Base-by-base conservation (phyloP, 2,113 vertebrate genomes). In the Sigmodon hispidus region DNA sequence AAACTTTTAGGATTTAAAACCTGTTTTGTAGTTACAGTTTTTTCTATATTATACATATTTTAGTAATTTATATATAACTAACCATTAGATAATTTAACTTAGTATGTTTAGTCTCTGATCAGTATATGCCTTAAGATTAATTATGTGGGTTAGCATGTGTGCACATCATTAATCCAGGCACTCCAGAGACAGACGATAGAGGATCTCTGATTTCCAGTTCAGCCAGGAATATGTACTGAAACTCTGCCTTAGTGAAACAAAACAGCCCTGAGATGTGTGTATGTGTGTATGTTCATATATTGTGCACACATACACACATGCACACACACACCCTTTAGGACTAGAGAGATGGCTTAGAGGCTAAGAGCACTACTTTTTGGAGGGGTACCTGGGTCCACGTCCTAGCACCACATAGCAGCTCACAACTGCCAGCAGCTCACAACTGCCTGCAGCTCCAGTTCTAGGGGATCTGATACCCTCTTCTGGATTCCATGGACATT, bases 11-110 rank as follows among this genome's bases (percentile, higher is more conserved):
- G 21, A 69, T 73, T 92, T 43, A 92, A 86, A 87, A 40, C 3
- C 36, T 69, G 22, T 59, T 29, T 52, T 50, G 31, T n/a, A 48
- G 29, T 83, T 72, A 55, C 0, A 57, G 19, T 43, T 86, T 86
- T 12, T 45, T 70, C 52, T 63, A 0, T 95, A 31, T 76, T 89
- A 63, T 89, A 17, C 80, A 75, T 12, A 34, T 34, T 59, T 57
- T 69, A 52, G 48, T 94, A 67, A 70, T 87, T 92, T 90, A 55
- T 57, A 45, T 77, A n/a, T n/a, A n/a, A n/a, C n/a, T n/a, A 75
- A 7, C 94, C 43, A 70, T 43, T 55, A 85, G 67, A 59, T 61
- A 87, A 91, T 88, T 88, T 69, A 36, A n/a, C 69, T 94, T 80
- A 36, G 22, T 21, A 43, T 87, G 4, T 81, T 87, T 94, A 86